Percentiles rank a stretch among this genome's conserved stretches.
phyloP scores from a whole-genome alignment of 2,888 invertebrate genomes.

The Nomada goodeniana region DNA sequence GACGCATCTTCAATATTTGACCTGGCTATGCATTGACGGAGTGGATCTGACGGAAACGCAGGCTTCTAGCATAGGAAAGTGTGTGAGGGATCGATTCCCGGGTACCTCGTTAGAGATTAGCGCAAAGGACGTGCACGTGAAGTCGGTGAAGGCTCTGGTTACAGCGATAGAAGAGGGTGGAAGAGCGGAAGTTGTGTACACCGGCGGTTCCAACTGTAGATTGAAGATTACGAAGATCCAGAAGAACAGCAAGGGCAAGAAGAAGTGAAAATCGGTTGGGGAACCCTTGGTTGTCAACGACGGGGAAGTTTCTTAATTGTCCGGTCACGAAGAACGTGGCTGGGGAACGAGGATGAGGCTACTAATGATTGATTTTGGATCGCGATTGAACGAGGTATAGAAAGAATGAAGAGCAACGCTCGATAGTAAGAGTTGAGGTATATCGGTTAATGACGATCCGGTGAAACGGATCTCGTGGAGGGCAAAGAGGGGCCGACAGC shows the following conservation, averaged over 20 bases:
- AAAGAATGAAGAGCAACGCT: background rate
- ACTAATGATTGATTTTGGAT: background rate
- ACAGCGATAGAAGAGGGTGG: conserved; percentile 81
- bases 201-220: conserved; percentile 80
- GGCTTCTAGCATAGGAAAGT: conserved; percentile 81
- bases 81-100: conserved; percentile 81
- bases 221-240: conserved; percentile 78
- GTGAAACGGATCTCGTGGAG: conserved; percentile 54
- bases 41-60: conserved; percentile 80
- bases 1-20: conserved; percentile 80
- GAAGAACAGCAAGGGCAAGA: conserved; percentile 76
- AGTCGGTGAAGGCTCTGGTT: conserved; percentile 81
- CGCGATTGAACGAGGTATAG: background rate
- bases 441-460: conserved; percentile 42
- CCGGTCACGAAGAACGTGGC: conserved; percentile 14
- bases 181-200: conserved; percentile 80
- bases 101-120: conserved; percentile 81
- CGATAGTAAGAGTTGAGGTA: background rate
- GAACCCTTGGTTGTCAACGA: conserved; percentile 29
- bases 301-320: conserved; percentile 17
- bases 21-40: conserved; percentile 82
- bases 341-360: background rate
- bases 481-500: background rate
- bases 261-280: conserved; percentile 66
- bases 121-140: conserved; percentile 81